Percentiles rank a stretch among this genome's conserved stretches.
phyloP scores from a whole-genome alignment of 2,888 invertebrate species.

The Pimpla rufipes region DNA sequence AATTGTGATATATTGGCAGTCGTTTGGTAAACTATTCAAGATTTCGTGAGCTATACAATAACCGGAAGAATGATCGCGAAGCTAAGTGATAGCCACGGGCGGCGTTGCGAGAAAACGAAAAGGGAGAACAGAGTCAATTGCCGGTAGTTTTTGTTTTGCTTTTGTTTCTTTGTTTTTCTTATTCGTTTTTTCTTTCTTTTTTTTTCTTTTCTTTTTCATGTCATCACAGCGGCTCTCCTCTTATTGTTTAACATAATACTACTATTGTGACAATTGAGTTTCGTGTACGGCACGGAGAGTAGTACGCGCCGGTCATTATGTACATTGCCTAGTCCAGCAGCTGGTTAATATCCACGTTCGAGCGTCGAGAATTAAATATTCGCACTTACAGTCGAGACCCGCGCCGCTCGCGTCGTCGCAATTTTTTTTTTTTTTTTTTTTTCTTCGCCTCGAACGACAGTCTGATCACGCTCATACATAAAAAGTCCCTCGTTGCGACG shows the following conservation, averaged over 20 bases:
- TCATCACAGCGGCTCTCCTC: conserved; percentile 30
- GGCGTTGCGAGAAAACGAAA: conserved; percentile 41
- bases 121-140: conserved; percentile 32
- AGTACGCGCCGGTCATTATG: conserved; percentile 25
- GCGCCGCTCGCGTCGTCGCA: conserved; percentile 3
- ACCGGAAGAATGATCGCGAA: conserved; percentile 66
- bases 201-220: conserved; percentile 16
- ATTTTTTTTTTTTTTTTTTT: conserved; percentile 9
- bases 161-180: neutral
- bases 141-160: neutral
- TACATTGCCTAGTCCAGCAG: conserved; percentile 46
- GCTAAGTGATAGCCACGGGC: conserved; percentile 53
- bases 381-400: conserved; percentile 2
- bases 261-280: conserved; percentile 42
- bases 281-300: neutral
- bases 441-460: conserved; percentile 19
- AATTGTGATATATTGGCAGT: conserved; percentile 65
- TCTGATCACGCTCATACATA: conserved; percentile 26
- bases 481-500: conserved; percentile 34
- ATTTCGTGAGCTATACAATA: conserved; percentile 64
- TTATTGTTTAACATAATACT: conserved; percentile 35
- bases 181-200: conserved; percentile 5
- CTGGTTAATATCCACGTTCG: conserved; percentile 30
- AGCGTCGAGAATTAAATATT: conserved; percentile 32
- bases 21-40: conserved; percentile 63